A percentile compares a stretch with the other conserved stretches of the same genome.
These are phyloP conservation scores for Eueremaeus valkanovi DNA, from an alignment of 2,888 invertebrate species.

Conservation along the genomic window DNA sequence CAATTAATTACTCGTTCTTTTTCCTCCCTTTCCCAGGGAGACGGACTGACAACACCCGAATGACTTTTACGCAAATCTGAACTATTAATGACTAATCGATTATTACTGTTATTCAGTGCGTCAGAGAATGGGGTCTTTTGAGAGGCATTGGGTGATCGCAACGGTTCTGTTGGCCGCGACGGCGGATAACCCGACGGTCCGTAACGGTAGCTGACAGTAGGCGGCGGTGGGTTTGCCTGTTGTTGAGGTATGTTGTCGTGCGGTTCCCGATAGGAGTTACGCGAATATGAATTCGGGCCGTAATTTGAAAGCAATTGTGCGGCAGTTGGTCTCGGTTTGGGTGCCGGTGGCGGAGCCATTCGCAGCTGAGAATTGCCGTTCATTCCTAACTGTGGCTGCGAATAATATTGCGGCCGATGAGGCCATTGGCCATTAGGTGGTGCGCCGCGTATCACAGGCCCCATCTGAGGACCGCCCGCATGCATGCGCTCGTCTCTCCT, in stretches of 20 bases:
- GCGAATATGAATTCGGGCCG: neutral
- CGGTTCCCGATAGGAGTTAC: constrained; percentile 48
- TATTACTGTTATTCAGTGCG: constrained; percentile 39
- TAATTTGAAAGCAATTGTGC: constrained; percentile 29
- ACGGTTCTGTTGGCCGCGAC: constrained; percentile 29
- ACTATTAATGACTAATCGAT: constrained; percentile 34
- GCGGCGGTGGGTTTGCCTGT: constrained; percentile 45
- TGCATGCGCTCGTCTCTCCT: constrained; percentile 55
- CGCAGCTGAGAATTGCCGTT: constrained; percentile 40
- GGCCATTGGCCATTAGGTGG: constrained; percentile 19
- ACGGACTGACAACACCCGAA: constrained; percentile 44
- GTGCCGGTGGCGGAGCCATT: constrained; percentile 45
- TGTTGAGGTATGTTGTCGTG: constrained; percentile 50
- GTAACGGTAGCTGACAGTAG: constrained; percentile 46
- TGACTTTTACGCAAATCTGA: constrained; percentile 40
- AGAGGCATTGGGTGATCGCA: neutral
- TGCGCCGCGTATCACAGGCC: constrained; percentile 34
- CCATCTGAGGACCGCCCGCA: constrained; percentile 41
- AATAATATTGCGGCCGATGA: neutral
- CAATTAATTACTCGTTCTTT: constrained; percentile 64
- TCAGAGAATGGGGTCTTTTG: constrained; percentile 29
- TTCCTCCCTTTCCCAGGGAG: constrained; percentile 87
- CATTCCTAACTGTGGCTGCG: constrained; percentile 41
- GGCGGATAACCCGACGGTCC: constrained; percentile 48
- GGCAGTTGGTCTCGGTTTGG: constrained; percentile 47